Conservation (phyloP, 2,797 vertebrate genomes). For the Tenualosa thibaudeaui region DNA sequence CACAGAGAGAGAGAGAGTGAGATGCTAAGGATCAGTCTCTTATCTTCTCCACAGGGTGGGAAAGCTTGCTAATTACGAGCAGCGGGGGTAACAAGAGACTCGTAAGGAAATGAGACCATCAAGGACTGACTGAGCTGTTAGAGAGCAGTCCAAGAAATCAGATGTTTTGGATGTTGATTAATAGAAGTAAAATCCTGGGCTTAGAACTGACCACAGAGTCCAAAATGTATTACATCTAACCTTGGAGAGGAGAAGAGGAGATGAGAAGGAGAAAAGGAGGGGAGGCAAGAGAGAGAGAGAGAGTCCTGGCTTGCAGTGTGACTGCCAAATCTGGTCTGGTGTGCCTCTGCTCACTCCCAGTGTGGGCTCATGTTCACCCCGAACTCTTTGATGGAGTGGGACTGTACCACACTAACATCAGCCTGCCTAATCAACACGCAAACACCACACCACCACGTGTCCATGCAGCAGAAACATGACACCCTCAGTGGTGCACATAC, state of each 20-base stretch:
- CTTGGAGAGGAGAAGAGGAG: conserved; percentile 42
- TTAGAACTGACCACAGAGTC: conserved; percentile 64
- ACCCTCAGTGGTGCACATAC: conserved; percentile 19
- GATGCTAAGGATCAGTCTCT: conserved; percentile 37
- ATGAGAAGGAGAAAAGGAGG: conserved; percentile 24
- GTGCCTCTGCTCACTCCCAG: conserved; percentile 57
- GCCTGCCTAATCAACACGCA: conserved; percentile 64
- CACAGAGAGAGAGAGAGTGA: not conserved
- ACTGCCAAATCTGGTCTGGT: conserved; percentile 58
- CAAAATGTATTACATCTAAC: conserved; percentile 61
- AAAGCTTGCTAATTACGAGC: conserved; percentile 59
- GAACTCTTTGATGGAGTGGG: conserved; percentile 58
- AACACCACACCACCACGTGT: conserved; percentile 49
- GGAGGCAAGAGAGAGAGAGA: conserved; percentile 21
- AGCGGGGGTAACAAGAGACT: conserved; percentile 46
- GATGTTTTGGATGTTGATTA: conserved; percentile 63
- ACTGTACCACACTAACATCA: conserved; percentile 58
- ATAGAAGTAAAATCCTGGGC: conserved; percentile 61
- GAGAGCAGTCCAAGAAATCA: conserved; percentile 65
- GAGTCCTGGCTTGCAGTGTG: conserved; percentile 28
- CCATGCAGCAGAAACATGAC: conserved; percentile 27
- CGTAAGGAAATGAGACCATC: conserved; percentile 48
- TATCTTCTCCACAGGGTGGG: conserved; percentile 54
- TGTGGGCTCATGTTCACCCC: conserved; percentile 59
- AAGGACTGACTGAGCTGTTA: conserved; percentile 52